Evolutionary conservation across 2,888 invertebrate genomes (phyloP), one percentile per base, ranked within the genome.

Genomic region (Parnassius orleans): DNA sequence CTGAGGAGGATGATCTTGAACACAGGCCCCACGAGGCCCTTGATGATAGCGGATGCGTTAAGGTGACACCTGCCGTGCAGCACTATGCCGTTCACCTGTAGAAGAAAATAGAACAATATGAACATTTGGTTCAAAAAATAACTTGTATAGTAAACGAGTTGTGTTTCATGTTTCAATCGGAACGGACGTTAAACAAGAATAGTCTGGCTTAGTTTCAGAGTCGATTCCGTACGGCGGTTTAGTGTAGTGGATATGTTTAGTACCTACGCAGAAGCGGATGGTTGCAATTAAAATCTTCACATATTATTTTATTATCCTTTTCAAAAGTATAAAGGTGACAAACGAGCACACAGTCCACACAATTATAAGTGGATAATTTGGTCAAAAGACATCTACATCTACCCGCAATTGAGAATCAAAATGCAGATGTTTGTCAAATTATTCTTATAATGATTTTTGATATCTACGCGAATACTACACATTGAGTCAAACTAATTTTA

Each of bases 31-130:
- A 95, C 94, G 68, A 98, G 93, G 57, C 96, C 96, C 89, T 98
- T 98, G 86, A 99, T 99, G 80, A 98, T 95, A 33, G 97, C 97
- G 0, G 99, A 98, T 19, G 98, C 99, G 85, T 99, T 98, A 68
- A 99, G 94, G 86, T 99, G 99, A 86, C 98, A 98, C 77, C 98
- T 93, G 64, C 98, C 98, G 83, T 97, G 96, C 56, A 99, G 91
- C 14, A 98, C 97, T 65, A 96, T 95, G 10, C 98, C 99, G 87
- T 99, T 99, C 70, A 98, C 97, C 97, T 98, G 90, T 12, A 87
- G 87, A 72, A 69, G 71, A 61, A 64, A 12, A 63, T 69, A 72
- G 65, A 33, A 50, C 15, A 3, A 42, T 10, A 33, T 51, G 12
- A 41, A 46, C 12, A 7, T 24, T n/a, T 53, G 51, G 0, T 51